A percentile compares a stretch with the other conserved stretches of the same genome.
phyloP scores from a whole-genome alignment of 2,113 vertebrate genomes.

The Eurystomus gularis region DNA sequence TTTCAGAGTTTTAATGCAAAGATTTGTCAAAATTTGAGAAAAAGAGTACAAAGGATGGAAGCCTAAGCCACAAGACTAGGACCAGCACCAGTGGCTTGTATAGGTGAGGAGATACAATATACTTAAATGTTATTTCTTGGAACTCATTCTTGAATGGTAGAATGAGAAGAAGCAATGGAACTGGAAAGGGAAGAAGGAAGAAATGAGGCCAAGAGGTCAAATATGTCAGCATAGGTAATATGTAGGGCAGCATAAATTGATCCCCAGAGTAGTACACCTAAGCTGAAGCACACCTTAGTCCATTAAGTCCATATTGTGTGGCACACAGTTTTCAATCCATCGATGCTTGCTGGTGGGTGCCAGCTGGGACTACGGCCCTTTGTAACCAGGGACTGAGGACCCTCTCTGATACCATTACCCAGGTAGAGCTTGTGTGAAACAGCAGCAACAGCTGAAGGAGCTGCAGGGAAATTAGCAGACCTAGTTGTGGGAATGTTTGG shows the following conservation, averaged over 20 bases:
- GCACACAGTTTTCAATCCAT: accelerated
- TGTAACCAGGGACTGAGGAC: neutral
- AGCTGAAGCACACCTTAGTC: neutral
- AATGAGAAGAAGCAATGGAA: neutral
- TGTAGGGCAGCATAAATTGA: neutral
- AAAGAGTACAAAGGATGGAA: neutral
- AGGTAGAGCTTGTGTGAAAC: neutral
- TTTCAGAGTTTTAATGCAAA: neutral
- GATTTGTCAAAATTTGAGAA: neutral
- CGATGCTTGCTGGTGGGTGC: accelerated
- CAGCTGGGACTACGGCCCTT: neutral
- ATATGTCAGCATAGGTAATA: neutral
- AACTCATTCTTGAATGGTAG: neutral
- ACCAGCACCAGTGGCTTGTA: neutral
- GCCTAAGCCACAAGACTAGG: neutral
- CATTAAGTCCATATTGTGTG: accelerated
- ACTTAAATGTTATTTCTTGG: neutral
- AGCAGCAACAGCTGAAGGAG: neutral
- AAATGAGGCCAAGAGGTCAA: neutral
- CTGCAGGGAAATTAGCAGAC: neutral
- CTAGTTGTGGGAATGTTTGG: neutral
- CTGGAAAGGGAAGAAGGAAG: neutral
- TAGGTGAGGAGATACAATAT: neutral
- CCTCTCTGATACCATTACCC: neutral
- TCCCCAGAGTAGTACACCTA: neutral